These are phyloP conservation scores for Platynereis dumerilii DNA, from an alignment of 2,888 invertebrate genomes.

Conservation along the genomic window DNA sequence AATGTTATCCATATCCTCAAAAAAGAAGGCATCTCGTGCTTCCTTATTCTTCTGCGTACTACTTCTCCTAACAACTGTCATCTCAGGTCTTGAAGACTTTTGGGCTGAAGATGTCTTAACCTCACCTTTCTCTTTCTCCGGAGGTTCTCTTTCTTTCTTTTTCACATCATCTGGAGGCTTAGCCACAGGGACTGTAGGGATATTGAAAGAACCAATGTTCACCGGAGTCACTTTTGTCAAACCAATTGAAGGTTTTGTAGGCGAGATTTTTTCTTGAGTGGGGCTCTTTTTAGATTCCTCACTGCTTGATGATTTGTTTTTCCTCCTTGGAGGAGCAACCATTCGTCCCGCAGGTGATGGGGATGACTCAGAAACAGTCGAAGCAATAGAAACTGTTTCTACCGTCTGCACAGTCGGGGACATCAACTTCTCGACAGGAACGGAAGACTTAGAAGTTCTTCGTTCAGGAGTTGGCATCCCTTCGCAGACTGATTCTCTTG, in stretches of 20 bases:
- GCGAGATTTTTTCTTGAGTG: not conserved
- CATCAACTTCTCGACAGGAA: not conserved
- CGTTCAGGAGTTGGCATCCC: not conserved
- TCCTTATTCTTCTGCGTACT: no score
- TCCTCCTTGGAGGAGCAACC: not conserved
- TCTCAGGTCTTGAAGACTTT: no score
- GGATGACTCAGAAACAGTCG: not conserved
- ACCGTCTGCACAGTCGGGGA: not conserved
- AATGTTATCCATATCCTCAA: no score
- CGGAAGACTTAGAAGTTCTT: not conserved
- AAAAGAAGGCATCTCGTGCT: no score
- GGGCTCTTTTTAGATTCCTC: not conserved
- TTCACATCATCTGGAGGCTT: no score
- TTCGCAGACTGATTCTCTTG: not conserved
- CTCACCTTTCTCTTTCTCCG: no score
- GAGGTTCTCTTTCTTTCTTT: no score
- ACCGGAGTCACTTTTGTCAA: constrained; percentile 6
- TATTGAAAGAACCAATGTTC: not conserved
- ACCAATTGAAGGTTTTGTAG: not conserved
- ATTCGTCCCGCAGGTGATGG: not conserved
- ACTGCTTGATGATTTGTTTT: not conserved
- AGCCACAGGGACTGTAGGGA: no score
- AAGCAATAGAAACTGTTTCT: not conserved
- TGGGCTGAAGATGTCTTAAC: no score
- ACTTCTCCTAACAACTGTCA: no score